A percentile compares a stretch with the other conserved stretches of the same genome.
phyloP scores from a whole-genome alignment of 2,888 invertebrate genomes.

The Trisateles emortualis region DNA sequence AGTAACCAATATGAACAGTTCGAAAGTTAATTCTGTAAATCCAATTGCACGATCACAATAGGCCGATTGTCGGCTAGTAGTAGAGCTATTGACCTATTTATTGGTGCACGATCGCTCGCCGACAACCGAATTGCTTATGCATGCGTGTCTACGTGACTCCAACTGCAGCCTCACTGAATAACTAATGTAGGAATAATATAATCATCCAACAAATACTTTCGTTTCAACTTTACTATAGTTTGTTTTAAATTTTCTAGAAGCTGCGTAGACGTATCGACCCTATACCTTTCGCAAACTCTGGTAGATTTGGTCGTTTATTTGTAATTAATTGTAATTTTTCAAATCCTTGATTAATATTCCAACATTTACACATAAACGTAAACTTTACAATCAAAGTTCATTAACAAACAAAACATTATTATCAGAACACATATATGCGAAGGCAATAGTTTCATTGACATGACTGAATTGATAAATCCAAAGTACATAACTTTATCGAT shows the following conservation, averaged over 20 bases:
- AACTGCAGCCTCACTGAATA: slow-evolving; percentile 72
- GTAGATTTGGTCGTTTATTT: background rate
- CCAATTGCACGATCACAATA: slow-evolving; percentile 35
- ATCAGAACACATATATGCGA: background rate
- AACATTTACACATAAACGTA: background rate
- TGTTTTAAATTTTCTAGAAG: background rate
- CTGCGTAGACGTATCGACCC: background rate
- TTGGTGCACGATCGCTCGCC: slow-evolving; percentile 69
- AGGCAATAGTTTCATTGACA: slow-evolving; percentile 18
- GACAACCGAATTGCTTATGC: slow-evolving; percentile 78
- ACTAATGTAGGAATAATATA: slow-evolving; percentile 63
- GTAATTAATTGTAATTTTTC: too few species aligned
- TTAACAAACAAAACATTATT: background rate
- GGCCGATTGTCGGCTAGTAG: slow-evolving; percentile 40
- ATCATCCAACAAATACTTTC: slow-evolving; percentile 51
- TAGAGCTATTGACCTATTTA: slow-evolving; percentile 80
- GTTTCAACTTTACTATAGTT: slow-evolving; percentile 14
- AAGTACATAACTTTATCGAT: slow-evolving; percentile 57
- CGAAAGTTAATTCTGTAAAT: slow-evolving; percentile 33
- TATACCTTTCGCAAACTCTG: background rate
- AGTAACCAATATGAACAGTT: slow-evolving; percentile 18
- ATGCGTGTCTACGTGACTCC: slow-evolving; percentile 77
- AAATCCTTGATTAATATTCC: background rate
- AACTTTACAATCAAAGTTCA: slow-evolving; percentile 4
- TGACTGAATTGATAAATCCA: slow-evolving; percentile 30